Evolutionary conservation across 1,140 invertebrate genomes (phyloP).

Genomic region (Odontomachus brunneus): DNA sequence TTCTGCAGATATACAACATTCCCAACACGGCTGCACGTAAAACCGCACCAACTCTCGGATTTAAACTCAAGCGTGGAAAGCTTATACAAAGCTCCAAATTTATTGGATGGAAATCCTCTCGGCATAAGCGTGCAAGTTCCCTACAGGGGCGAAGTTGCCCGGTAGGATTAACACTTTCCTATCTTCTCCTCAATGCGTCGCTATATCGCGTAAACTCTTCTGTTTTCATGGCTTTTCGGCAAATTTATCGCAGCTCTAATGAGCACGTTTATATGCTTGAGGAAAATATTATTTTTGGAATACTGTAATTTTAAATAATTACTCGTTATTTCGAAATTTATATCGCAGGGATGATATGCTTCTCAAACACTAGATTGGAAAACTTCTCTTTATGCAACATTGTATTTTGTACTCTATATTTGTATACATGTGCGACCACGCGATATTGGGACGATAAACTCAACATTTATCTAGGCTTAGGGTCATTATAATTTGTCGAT

Average conservation of each 20-base stretch:
- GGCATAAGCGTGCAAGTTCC: constrained; percentile 84
- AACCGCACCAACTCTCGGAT: constrained; percentile 79
- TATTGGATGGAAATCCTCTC: constrained; percentile 86
- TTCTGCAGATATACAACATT: constrained; percentile 69
- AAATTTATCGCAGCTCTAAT: constrained; percentile 41
- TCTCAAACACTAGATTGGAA: too few species aligned
- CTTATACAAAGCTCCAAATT: constrained; percentile 86
- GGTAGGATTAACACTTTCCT: constrained; percentile 85
- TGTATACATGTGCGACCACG: too few species aligned
- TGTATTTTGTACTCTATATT: too few species aligned
- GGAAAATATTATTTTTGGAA: neutral
- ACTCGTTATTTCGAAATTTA: too few species aligned
- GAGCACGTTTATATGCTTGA: constrained; percentile 4
- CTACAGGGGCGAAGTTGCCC: constrained; percentile 84
- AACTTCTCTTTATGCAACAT: too few species aligned
- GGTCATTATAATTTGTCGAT: too few species aligned
- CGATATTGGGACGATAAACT: too few species aligned
- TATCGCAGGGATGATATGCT: too few species aligned
- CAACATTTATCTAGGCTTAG: too few species aligned
- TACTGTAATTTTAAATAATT: too few species aligned
- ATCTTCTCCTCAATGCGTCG: constrained; percentile 81
- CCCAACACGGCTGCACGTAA: constrained; percentile 67
- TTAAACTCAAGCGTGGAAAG: constrained; percentile 86
- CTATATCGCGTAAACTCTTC: constrained; percentile 76
- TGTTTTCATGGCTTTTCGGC: constrained; percentile 37